phyloP scores from a whole-genome alignment of 2,113 vertebrate genomes.

The Hypocryptadius cinnamomeus region DNA sequence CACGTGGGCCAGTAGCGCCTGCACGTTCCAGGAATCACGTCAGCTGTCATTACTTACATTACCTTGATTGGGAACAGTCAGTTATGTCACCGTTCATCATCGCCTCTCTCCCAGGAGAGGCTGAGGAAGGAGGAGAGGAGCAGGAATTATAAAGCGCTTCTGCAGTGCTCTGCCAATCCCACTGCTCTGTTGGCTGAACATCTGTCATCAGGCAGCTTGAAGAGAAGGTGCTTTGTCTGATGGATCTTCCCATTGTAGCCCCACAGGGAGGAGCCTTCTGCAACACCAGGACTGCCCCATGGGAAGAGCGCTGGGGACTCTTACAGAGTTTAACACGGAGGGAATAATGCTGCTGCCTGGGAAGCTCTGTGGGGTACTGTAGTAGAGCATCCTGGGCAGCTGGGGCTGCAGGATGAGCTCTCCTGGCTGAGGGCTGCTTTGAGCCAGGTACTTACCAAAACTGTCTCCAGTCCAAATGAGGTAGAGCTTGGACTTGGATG shows the following conservation, averaged over 20 bases:
- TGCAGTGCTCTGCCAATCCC: constrained; percentile 45
- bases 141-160: constrained; percentile 56
- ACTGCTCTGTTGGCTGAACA: not conserved
- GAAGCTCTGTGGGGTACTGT: not conserved
- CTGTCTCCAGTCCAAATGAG: not conserved
- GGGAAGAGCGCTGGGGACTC: not conserved
- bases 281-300: not conserved
- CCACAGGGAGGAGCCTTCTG: constrained; percentile 5
- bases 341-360: not conserved
- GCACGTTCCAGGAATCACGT: constrained; percentile 58
- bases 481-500: not conserved
- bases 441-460: not conserved
- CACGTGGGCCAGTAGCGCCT: not conserved
- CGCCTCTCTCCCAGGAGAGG: not conserved
- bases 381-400: not conserved
- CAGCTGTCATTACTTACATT: constrained; percentile 67
- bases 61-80: constrained; percentile 64
- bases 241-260: constrained; percentile 25
- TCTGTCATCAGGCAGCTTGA: constrained; percentile 52
- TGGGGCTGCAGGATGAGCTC: not conserved
- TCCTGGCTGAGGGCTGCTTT: not conserved
- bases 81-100: constrained; percentile 65
- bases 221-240: constrained; percentile 51
- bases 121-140: constrained; percentile 48
- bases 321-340: not conserved